Evolutionary conservation across 2,113 vertebrate genomes (phyloP).

Genomic region (Cettia cetti): DNA sequence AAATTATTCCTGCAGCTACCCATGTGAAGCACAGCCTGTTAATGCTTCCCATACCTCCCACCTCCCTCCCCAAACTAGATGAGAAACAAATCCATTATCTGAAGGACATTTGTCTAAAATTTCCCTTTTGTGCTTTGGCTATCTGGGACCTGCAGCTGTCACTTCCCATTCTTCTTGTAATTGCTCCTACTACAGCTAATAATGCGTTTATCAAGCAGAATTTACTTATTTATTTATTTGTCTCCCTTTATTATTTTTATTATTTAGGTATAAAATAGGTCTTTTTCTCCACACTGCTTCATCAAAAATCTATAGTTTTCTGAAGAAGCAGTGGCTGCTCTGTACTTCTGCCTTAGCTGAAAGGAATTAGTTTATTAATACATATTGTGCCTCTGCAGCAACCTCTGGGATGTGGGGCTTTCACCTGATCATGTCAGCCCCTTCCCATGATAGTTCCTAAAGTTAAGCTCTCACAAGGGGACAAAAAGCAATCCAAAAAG

Average conservation of each 20-base stretch:
- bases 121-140: slow-evolving; percentile 61
- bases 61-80: not conserved
- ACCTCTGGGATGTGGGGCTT: not conserved
- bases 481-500: slow-evolving; percentile 55
- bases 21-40: not conserved
- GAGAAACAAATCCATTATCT: slow-evolving; percentile 61
- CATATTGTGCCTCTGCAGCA: not conserved
- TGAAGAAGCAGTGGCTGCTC: not conserved
- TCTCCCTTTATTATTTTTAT: slow-evolving; percentile 36
- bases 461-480: slow-evolving; percentile 13
- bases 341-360: not conserved
- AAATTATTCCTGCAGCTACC: slow-evolving; percentile 9
- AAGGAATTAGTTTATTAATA: slow-evolving; percentile 33
- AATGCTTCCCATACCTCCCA: not conserved
- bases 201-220: slow-evolving; percentile 53
- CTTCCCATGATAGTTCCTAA: slow-evolving; percentile 3
- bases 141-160: slow-evolving; percentile 69
- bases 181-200: slow-evolving; percentile 65
- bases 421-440: not conserved
- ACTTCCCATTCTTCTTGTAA: slow-evolving; percentile 66
- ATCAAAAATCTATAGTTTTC: slow-evolving; percentile 8
- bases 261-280: slow-evolving; percentile 17
- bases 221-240: slow-evolving; percentile 59
- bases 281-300: not conserved
- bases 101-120: slow-evolving; percentile 56